A percentile compares a stretch with the other conserved stretches of the same genome.
These are phyloP conservation scores for Hydrolagus affinis DNA, from an alignment of 2,113 vertebrate genomes.

Conservation along the genomic window DNA sequence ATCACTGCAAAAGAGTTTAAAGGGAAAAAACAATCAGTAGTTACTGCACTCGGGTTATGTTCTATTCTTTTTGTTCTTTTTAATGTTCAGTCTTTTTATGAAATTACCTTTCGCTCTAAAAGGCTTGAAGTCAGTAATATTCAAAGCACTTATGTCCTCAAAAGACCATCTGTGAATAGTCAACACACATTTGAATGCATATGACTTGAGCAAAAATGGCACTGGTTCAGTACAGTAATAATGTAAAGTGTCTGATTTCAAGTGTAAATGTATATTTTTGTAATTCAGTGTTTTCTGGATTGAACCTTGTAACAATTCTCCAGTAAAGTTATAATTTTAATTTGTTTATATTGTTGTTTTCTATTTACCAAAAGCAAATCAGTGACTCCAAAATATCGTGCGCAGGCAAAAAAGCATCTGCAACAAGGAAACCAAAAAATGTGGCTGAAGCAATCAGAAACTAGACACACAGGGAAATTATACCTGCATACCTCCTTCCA, in stretches of 20 bases:
- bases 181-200: background rate
- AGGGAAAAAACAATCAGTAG: background rate
- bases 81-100: background rate
- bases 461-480: too few relatives aligned
- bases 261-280: constrained; percentile 29
- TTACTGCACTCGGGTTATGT: constrained; percentile 7
- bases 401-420: too few relatives aligned
- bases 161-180: constrained; percentile 3
- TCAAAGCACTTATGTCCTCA: background rate
- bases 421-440: too few relatives aligned
- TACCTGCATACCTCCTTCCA: too few relatives aligned
- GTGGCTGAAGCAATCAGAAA: too few relatives aligned
- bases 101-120: background rate
- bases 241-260: constrained; percentile 23
- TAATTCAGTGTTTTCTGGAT: constrained; percentile 16
- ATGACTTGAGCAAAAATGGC: background rate
- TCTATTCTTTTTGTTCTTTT: background rate
- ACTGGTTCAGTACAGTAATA: constrained; percentile 16
- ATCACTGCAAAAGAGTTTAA: background rate
- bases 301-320: constrained; percentile 19
- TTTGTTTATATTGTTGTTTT: background rate
- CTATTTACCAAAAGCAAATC: too few relatives aligned
- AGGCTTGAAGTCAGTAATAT: background rate
- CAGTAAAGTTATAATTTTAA: background rate
- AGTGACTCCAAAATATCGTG: too few relatives aligned